Evolutionary conservation across 2,888 invertebrate genomes (phyloP).

Genomic region (Artemia sp.): DNA sequence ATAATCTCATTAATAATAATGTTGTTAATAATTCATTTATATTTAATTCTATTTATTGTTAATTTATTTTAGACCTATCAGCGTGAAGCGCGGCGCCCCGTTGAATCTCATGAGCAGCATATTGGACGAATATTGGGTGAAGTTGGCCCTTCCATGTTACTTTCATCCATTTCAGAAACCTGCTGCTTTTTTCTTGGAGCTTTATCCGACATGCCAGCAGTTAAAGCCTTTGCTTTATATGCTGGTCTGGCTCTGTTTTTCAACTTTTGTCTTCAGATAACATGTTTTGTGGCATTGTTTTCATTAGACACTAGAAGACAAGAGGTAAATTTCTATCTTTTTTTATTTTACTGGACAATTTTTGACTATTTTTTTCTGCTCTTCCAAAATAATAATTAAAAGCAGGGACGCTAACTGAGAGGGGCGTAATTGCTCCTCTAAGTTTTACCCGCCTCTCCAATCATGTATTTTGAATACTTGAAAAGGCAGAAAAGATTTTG

Average conservation of each 20-base stretch:
- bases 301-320: slow-evolving; percentile 60
- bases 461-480: no score
- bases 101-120: slow-evolving; percentile 55
- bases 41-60: no score
- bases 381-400: no score
- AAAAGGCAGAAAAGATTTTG: no score
- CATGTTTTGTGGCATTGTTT: slow-evolving; percentile 87
- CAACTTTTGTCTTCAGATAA: slow-evolving; percentile 87
- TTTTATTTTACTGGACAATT: no score
- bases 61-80: slow-evolving; percentile 48
- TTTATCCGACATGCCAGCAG: slow-evolving; percentile 92
- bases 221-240: slow-evolving; percentile 86
- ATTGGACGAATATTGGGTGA: slow-evolving; percentile 78
- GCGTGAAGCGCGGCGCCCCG: slow-evolving; percentile 50
- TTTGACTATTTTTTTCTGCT: no score
- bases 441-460: no score
- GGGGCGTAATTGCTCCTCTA: no score
- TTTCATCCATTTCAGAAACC: slow-evolving; percentile 83
- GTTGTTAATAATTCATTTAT: no score
- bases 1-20: no score
- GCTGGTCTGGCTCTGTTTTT: slow-evolving; percentile 90
- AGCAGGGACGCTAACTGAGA: no score
- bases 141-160: slow-evolving; percentile 90
- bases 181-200: slow-evolving; percentile 81
- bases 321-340: slow-evolving; percentile 33